A percentile compares a stretch with the other conserved stretches of the same genome.
These are phyloP conservation scores for Eonycteris spelaea DNA, from an alignment of 2,113 vertebrate species.

Conservation along the genomic window DNA sequence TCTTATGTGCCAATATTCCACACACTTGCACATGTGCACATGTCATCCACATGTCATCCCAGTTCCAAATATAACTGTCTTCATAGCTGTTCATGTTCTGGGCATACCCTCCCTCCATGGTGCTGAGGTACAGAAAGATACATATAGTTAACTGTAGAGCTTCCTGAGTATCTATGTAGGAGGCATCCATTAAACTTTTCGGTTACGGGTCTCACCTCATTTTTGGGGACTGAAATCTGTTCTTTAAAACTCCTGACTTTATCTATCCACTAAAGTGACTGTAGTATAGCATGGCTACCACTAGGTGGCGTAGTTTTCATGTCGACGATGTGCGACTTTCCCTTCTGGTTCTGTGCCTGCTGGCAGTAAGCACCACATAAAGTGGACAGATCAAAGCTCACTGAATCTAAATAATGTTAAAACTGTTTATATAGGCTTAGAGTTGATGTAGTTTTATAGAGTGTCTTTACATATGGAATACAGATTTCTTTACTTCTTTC, in stretches of 20 bases:
- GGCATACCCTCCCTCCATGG: background rate
- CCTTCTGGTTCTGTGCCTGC: conserved; percentile 13
- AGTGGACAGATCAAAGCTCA: background rate
- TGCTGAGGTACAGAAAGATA: background rate
- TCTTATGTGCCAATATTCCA: background rate
- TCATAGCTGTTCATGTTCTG: background rate
- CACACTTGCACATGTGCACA: background rate
- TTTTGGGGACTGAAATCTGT: background rate
- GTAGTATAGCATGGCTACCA: background rate
- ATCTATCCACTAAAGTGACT: background rate
- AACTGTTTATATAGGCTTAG: conserved; percentile 34
- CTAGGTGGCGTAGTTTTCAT: conserved; percentile 1
- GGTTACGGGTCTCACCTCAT: background rate
- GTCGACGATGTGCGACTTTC: background rate
- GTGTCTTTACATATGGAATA: background rate
- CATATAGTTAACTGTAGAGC: background rate
- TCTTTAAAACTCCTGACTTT: background rate
- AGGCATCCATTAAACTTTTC: background rate
- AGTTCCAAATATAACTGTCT: background rate
- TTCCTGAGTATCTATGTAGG: background rate
- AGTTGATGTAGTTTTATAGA: background rate
- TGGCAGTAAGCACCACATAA: background rate
- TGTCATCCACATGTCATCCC: background rate
- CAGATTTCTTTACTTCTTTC: background rate
- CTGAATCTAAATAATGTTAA: conserved; percentile 44